Base-by-base conservation (phyloP, 2,888 invertebrate species). In the Dryococelus australis region DNA sequence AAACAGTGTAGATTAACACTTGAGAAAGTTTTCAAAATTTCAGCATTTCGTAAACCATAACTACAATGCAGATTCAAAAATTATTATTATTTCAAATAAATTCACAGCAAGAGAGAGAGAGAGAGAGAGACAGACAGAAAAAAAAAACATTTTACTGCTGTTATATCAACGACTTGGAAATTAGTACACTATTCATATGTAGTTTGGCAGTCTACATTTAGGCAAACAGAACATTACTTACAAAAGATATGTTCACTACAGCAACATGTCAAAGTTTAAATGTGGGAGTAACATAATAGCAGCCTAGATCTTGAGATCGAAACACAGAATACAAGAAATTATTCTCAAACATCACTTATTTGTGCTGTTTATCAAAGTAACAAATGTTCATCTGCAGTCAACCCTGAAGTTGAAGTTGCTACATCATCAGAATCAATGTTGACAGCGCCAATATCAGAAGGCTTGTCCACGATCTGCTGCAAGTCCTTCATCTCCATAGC, bases 401-500 rank as follows among this genome's bases (percentile, higher is more conserved):
- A 51, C 12, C 51, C 51, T 51, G 51, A 51, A 12, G 51, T 51
- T 20, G 65, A 65, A 65, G 20, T 10, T 16, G 65, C 8, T n/a
- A 20, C 65, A 65, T 65, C 24, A 65, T 65, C 65, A n/a, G 20
- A 16, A n/a, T 20, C 16, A 20, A 24, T n/a, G 65, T 65, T 16
- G 8, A n/a, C 65, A 65, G 65, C 8, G n/a, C 65, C 16, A 24
- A 20, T 24, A 83, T 35, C 43, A 3, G 24, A 16, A 83, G 83
- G 83, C 43, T 83, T 83, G 43, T 83, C 83, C 28, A 83, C 83
- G 16, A 83, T 83, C 83, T 83, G 83, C 91, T 95, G 95, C 85
- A 95, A 92, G 91, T 95, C 95, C 89, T 94, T 93, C 83, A 95
- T 92, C 91, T 95, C 95, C 47, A 88, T 83, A 81, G 53, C 80